Percentiles rank a stretch among this genome's conserved stretches.
phyloP scores from a whole-genome alignment of 1,140 invertebrate species.

The Saxidomus purpurata region DNA sequence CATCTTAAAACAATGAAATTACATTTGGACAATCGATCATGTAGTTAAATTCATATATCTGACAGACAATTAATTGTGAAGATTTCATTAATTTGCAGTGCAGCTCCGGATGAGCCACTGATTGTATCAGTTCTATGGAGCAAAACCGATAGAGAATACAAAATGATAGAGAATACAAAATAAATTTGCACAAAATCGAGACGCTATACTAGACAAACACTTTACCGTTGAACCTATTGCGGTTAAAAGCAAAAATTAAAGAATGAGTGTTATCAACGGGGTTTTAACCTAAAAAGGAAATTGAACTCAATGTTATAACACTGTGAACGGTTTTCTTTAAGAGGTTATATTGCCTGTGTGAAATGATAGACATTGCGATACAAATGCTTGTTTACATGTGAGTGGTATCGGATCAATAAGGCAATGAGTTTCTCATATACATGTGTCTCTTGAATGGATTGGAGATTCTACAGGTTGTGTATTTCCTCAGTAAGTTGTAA shows the following conservation, averaged over 20 bases:
- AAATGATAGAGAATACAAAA: not conserved
- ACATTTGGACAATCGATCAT: slow-evolving; percentile 3
- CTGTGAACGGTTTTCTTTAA: not conserved
- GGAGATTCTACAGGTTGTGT: not conserved
- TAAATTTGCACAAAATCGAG: slow-evolving; percentile 5
- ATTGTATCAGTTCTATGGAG: not conserved
- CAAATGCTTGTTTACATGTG: not conserved
- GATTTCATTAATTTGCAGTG: slow-evolving; percentile 2
- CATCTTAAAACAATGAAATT: not conserved
- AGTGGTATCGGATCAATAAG: not conserved
- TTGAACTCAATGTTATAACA: not conserved
- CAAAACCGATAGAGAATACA: not conserved
- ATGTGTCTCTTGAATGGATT: slow-evolving; percentile 10
- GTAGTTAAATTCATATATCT: not conserved
- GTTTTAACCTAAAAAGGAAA: slow-evolving; percentile 11
- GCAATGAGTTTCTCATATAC: not conserved
- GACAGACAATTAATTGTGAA: not conserved
- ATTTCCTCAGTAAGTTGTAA: not conserved
- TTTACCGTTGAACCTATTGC: not conserved
- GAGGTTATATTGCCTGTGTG: not conserved
- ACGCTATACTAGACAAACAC: not conserved
- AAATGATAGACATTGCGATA: not conserved
- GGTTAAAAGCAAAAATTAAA: slow-evolving; percentile 16
- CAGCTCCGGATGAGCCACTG: not conserved
- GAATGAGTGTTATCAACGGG: not conserved